These are phyloP conservation scores for Cichladusa arquata DNA, from an alignment of 2,113 vertebrate genomes.

Conservation along the genomic window DNA sequence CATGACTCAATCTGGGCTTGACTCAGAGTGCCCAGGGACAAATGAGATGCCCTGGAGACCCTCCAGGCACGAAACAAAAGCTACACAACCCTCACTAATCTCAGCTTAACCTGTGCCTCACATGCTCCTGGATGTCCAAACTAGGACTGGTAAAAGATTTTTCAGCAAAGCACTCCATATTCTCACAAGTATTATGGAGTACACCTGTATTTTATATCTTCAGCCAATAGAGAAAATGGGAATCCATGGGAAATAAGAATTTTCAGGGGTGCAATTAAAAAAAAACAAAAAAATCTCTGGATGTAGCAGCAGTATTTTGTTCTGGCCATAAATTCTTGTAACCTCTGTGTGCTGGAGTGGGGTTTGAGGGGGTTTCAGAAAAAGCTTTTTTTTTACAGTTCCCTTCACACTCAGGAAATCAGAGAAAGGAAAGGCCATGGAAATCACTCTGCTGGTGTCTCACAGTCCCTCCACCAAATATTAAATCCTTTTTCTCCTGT, in stretches of 20 bases:
- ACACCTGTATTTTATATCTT: rapidly evolving
- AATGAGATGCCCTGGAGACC: background rate
- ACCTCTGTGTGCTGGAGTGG: background rate
- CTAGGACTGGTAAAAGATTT: background rate
- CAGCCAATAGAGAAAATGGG: background rate
- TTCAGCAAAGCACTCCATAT: background rate
- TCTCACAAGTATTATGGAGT: rapidly evolving
- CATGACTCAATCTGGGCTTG: background rate
- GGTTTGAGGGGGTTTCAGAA: background rate
- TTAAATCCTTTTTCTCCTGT: background rate
- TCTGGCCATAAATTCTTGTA: background rate
- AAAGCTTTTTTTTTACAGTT: rapidly evolving
- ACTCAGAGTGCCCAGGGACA: background rate
- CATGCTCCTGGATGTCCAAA: background rate
- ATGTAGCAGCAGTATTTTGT: background rate
- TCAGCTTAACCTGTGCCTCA: background rate
- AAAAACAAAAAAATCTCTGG: background rate
- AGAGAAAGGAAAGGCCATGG: background rate
- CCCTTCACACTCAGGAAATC: background rate
- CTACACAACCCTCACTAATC: rapidly evolving
- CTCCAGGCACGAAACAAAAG: background rate
- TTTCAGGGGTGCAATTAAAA: background rate
- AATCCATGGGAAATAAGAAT: background rate
- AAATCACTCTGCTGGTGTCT: background rate
- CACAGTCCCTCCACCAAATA: background rate